Evolutionary conservation across 2,888 invertebrate species (phyloP), one percentile per base, ranked within the genome.

Genomic region (Graphium colonna): DNA sequence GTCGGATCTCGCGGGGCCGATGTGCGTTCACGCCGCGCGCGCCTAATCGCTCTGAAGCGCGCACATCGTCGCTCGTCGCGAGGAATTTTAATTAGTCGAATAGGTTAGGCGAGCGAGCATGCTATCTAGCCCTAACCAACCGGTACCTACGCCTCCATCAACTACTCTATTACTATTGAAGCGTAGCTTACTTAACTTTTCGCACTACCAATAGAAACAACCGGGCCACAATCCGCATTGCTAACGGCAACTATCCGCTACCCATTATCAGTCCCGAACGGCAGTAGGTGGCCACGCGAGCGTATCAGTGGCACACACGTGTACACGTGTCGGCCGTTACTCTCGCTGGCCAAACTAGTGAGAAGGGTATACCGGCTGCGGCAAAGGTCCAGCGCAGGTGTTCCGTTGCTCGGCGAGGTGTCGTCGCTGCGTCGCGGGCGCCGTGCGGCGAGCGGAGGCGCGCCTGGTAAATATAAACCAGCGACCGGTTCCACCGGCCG

Each of bases 21-120:
- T 16, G n/a, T n/a, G n/a, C n/a, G n/a, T n/a, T n/a, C n/a, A 3
- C 1, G 12, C 10, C 10, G 38, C 1, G 16, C 10, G 40, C n/a
- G n/a, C 7, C 21, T 5, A 33, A 76, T 75, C 73, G 77, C 71
- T 73, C 67, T 72, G 68, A 71, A 78, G 75, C 72, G 75, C 73
- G 74, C 68, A 72, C 70, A n/a, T 73, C 73, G 69, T 67, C 71
- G 76, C 67, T n/a, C 65, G 68, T 67, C 72, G 64, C 73, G 71
- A 77, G 74, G 78, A 79, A 81, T 82, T 71, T 80, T 80, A 82
- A 82, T 82, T 77, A 81, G 75, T 67, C 68, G 75, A 77, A 75
- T 77, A 76, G 71, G 71, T 77, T 76, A 74, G 71, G 73, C 71
- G 73, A 65, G 65, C 69, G 63, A 7, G 58, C 49, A 48, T 39